Evolutionary conservation across 1,140 invertebrate genomes (phyloP), one percentile per base, ranked within the genome.

Genomic region (honey bee (Apis mellifera)): DNA sequence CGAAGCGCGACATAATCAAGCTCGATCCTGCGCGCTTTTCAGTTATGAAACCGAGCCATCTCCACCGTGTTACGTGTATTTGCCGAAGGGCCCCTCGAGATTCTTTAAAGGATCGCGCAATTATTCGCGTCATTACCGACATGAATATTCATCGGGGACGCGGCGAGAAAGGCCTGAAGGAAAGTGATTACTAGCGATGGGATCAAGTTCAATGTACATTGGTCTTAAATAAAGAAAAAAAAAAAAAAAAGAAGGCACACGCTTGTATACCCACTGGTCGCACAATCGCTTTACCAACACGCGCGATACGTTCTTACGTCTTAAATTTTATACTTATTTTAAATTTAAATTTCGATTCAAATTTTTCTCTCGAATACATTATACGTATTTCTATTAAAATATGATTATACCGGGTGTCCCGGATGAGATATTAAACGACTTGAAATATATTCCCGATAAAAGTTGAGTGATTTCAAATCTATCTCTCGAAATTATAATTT

Each of bases 131-230:
- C 89, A 87, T 89, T 88, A 85, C 86, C 76, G 69, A 72, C 79
- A 90, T 91, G 90, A 90, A 91, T 91, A 90, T 91, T 91, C 89
- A 91, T 85, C 70, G 59, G 59, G 76, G n/a, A 82, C 59, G 60
- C 72, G 48, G 55, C 60, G 60, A 76, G 66, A 71, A 83, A 78
- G 69, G 77, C 74, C 70, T 72, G 71, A 62, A 62, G 79, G 78
- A 72, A 87, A 87, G 19, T 65, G 50, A 76, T 78, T 78, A 68
- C 64, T 17, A 84, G 74, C 81, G 84, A 87, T 90, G 65, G 65
- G 65, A 78, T 78, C 76, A 90, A 90, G 86, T 87, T 87, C 83
- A 86, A 86, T 79, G 75, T 62, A 62, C 13, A 62, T 8, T 26
- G 23, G 60, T 0, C 23, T 9, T 1, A 26, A 26, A 62, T 17